These are phyloP conservation scores for Upupa epops DNA, from an alignment of 2,113 vertebrate species.

Conservation along the genomic window DNA sequence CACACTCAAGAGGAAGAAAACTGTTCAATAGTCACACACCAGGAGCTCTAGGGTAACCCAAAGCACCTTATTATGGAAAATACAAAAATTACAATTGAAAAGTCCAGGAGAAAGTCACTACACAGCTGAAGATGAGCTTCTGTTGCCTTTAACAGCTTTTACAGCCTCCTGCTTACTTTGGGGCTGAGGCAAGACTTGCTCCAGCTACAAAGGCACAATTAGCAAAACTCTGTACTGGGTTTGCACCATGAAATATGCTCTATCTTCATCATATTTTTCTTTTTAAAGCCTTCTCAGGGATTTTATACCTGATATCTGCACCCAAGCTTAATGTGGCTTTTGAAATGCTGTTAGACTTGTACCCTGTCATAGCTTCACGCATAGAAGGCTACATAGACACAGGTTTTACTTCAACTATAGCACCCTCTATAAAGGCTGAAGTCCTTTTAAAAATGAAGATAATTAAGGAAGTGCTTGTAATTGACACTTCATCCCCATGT, in stretches of 20 bases:
- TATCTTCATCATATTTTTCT: neutral
- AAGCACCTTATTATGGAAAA: neutral
- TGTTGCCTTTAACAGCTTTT: neutral
- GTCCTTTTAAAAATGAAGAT: neutral
- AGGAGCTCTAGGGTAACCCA: neutral
- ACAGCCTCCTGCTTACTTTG: neutral
- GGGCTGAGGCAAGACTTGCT: neutral
- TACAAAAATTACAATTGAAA: neutral
- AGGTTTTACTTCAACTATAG: neutral
- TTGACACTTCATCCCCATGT: neutral
- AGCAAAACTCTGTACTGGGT: neutral
- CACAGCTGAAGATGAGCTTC: neutral
- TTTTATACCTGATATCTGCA: neutral
- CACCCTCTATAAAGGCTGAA: neutral
- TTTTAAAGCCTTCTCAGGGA: neutral
- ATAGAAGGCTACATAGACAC: neutral
- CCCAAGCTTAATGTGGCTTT: neutral
- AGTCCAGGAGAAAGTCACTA: neutral
- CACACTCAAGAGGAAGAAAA: neutral
- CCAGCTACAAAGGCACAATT: neutral
- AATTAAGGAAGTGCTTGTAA: neutral
- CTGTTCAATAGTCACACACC: accelerated
- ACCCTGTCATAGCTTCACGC: neutral
- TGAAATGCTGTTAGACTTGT: neutral
- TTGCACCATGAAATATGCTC: neutral